Base-by-base conservation (phyloP, 53 echinoderm and acorn worm genomes). In the Apostichopus leukothele region DNA sequence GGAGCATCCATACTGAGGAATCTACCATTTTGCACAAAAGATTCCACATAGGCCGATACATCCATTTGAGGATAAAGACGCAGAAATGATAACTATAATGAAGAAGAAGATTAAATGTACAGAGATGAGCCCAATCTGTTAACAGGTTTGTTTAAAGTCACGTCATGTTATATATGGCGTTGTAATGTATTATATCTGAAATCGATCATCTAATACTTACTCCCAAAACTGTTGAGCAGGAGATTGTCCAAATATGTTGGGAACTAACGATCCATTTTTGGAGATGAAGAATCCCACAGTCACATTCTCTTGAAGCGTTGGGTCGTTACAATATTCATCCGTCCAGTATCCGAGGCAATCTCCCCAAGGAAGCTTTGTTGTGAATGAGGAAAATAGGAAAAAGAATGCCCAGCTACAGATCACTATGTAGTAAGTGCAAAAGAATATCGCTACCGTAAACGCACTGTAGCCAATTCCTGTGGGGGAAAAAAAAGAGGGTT, bases 141-240 rank as follows among this genome's bases (percentile, higher is more conserved):
- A 39, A 39, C 57, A 57, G 4, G 57, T 57, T 57, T 57, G 57
- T 39, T 39, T 39, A 39, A 39, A 39, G 39, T 39, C 39, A 39
- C 39, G 39, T 39, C 39, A 39, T 39, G 39, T 39, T 39, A 39
- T 39, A 39, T 39, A 39, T 39, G 39, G 39, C 39, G 0, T 0
- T 39, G 39, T 39, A 39, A 39, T 39, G 39, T 39, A 39, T 0
- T 39, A 3, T 39, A 39, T 39, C 39, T 39, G 0, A 39, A 39
- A 39, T 39, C 39, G 39, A 39, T 39, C 39, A 39, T 39, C 39
- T 54, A 7, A 21, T 23, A 93, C 95, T 93, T 92, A 96, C 96
- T 96, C 96, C 96, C 96, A 96, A 78, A 93, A 96, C 77, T 96
- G 93, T 51, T 96, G 96, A 11, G 96, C 96, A 18, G 96, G 96